Percentiles rank a stretch among this genome's conserved stretches.
phyloP scores from a whole-genome alignment of 2,797 vertebrate genomes.

The Thamnophis elegans region DNA sequence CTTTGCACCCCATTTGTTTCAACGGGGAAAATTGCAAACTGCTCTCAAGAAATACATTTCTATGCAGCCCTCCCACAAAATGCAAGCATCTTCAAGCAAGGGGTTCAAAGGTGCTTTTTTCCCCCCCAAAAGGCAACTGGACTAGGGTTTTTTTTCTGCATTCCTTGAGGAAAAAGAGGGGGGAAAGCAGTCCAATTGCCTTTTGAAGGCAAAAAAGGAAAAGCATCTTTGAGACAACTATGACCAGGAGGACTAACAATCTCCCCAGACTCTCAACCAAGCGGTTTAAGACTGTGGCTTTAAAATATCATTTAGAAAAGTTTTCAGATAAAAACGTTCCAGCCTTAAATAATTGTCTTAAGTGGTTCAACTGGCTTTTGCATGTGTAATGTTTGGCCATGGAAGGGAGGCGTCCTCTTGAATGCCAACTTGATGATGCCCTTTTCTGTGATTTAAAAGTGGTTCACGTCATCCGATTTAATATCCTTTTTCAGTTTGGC shows the following conservation, averaged over 20 bases:
- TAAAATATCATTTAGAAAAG: neutral
- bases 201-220: neutral
- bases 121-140: neutral
- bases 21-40: neutral
- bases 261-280: neutral
- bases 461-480: constrained; percentile 56
- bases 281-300: neutral
- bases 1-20: neutral
- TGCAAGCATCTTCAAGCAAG: neutral
- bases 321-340: neutral
- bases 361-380: constrained; percentile 36
- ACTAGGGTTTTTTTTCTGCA: neutral
- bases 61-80: neutral
- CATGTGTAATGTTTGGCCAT: neutral
- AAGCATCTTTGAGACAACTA: neutral
- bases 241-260: neutral
- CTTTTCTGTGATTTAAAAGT: constrained; percentile 22
- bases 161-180: neutral
- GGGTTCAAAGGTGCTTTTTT: neutral
- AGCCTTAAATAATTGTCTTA: constrained; percentile 24
- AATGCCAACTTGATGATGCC: constrained; percentile 33
- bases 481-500: constrained; percentile 83
- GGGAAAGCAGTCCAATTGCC: neutral
- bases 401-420: constrained; percentile 7
- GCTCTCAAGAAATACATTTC: neutral